These are phyloP conservation scores for Rotaria sp. DNA, from an alignment of 2,888 invertebrate genomes.

Conservation along the genomic window DNA sequence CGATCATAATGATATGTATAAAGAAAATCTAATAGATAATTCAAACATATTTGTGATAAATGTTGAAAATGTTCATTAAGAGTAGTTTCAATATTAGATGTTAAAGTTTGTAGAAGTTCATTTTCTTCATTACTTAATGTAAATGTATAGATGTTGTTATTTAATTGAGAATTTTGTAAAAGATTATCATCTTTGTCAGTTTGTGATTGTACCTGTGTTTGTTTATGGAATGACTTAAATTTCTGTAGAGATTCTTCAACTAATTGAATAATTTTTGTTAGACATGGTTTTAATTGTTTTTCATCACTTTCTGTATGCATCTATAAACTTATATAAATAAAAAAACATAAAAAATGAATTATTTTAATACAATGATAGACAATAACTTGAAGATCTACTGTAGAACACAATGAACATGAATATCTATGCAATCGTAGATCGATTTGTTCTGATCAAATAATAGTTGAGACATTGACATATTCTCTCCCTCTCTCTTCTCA, in stretches of 20 bases:
- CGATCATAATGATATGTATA: background rate
- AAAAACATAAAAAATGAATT: too few species aligned
- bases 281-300: background rate
- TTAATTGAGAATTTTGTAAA: background rate
- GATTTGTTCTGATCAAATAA: too few species aligned
- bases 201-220: background rate
- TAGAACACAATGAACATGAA: too few species aligned
- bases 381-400: too few species aligned
- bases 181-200: too few species aligned
- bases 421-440: too few species aligned
- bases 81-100: background rate
- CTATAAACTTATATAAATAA: background rate
- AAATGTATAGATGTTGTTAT: background rate
- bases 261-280: background rate
- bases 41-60: background rate
- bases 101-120: background rate
- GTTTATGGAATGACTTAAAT: background rate
- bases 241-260: background rate
- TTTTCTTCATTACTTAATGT: background rate
- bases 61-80: background rate
- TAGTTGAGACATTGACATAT: too few species aligned
- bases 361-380: too few species aligned
- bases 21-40: background rate
- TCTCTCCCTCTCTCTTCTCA: too few species aligned
- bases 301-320: background rate